Evolutionary conservation across 2,797 vertebrate genomes (phyloP), one percentile per base, ranked within the genome.

Genomic region (Anguilla megastoma): DNA sequence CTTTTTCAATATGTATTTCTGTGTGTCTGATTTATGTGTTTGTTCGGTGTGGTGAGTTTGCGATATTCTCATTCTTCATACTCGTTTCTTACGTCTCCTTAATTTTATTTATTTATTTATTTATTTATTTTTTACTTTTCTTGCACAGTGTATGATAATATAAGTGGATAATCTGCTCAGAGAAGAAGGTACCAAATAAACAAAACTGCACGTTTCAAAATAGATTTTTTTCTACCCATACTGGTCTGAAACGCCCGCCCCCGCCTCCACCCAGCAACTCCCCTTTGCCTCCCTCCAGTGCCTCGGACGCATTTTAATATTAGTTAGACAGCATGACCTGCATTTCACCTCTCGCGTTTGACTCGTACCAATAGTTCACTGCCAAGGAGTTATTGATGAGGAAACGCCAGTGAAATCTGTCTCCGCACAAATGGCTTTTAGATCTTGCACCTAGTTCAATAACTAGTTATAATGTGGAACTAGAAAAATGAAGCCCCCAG

Each of bases 281-380:
- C 94, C 54, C 45, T 36, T 84, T 84, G 69, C 84, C 69, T 36
- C 84, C 87, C 87, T 76, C 69, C 84, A 88, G 87, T 50, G 87
- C 84, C 83, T 85, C 58, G 94, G 95, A 92, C 92, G 94, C 96
- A 97, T 97, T 97, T 97, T 96, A 96, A 97, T 97, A 97, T 96
- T 95, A 96, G 95, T 96, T 95, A 97, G 96, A 97, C 96, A 96
- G 96, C 95, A 93, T 97, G 96, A 97, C 96, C 96, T 95, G 95
- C 95, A 96, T 97, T 97, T 97, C 96, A 97, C 96, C 96, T 96
- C 95, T 91, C 93, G 93, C 96, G 96, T 95, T 95, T 96, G 96
- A 97, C 96, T 96, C 95, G 94, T 95, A 96, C 96, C 96, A 97
- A 97, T 97, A 96, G 96, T 96, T 97, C 96, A 97, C 96, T 97